Evolutionary conservation across 2,797 vertebrate genomes (phyloP), one percentile per base, ranked within the genome.

Genomic region (Epinephelus awoara): DNA sequence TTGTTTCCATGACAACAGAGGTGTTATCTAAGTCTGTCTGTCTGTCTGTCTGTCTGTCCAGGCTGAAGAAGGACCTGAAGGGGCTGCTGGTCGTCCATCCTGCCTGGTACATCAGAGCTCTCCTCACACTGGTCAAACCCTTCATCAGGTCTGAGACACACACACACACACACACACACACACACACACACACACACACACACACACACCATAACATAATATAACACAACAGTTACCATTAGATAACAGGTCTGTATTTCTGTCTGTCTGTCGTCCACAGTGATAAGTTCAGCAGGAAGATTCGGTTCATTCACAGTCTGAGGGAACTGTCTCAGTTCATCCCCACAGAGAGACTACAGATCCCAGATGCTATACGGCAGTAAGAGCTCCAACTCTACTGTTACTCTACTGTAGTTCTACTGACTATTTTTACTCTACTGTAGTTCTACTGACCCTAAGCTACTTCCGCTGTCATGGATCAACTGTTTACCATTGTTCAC

Each of bases 231-330:
- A 29, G 7, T 8, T 34, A 34, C 34, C 2, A 6, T 34, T 34
- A 34, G 34, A 34, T 34, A 34, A 34, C 34, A 34, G 46, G 2
- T 40, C 10, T 34, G 0, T 44, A 47, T 29, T 2, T 66, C 5
- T 47, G 15, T 47, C 46, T 47, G 46, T 51, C 19, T 76, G 62
- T 25, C 5, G 8, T 77, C 79, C 58, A 23, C 90, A 96, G 96
- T 79, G 94, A 96, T 69, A 97, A 97, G 85, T 97, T 97, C 84
- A 94, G 95, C 75, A 86, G 89, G 75, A 97, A 97, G 91, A 92
- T 97, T 17, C 90, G 88, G 6, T 97, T 97, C 44, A 57, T 96
- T 25, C 90, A 91, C 15, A 96, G 82, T 75, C 93, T 97, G 2
- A 67, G 65, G 59, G 95, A 97, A 17, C 90, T 97, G 40, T 91